These are phyloP conservation scores for Gibbula magus DNA, from an alignment of 2,888 invertebrate genomes.

Conservation along the genomic window DNA sequence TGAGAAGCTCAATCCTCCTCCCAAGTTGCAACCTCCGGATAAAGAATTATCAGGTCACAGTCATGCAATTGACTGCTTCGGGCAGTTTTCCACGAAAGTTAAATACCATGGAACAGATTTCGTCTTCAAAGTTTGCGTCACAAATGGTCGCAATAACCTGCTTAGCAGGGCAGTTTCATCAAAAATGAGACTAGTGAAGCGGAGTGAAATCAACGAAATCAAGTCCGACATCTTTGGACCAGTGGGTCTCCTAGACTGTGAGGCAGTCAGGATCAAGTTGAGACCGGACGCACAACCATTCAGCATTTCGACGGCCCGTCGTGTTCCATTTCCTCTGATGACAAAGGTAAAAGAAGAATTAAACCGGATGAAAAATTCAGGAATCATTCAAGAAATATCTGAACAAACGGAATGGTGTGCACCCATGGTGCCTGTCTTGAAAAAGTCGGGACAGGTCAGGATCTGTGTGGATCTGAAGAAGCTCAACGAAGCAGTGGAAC, in stretches of 20 bases:
- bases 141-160: neutral
- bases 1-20: no score
- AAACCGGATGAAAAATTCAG: constrained; percentile 25
- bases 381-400: constrained; percentile 25
- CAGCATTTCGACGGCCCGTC: constrained; percentile 30
- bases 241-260: constrained; percentile 22
- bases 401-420: no score
- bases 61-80: no score
- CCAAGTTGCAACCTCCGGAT: neutral
- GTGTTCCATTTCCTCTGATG: constrained; percentile 35
- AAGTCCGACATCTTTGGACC: constrained; percentile 21
- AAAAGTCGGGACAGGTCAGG: no score
- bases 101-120: no score
- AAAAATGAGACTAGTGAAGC: constrained; percentile 29
- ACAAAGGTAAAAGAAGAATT: constrained; percentile 32
- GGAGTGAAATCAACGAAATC: constrained; percentile 25
- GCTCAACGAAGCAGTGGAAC: no score
- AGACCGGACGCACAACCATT: constrained; percentile 20
- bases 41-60: neutral
- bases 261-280: constrained; percentile 22
- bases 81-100: no score
- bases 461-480: no score
- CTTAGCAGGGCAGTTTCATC: constrained; percentile 3
- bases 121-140: neutral
- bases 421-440: no score